Evolutionary conservation across 2,113 vertebrate species (phyloP), one percentile per base, ranked within the genome.

Genomic region (Rattus rattus): DNA sequence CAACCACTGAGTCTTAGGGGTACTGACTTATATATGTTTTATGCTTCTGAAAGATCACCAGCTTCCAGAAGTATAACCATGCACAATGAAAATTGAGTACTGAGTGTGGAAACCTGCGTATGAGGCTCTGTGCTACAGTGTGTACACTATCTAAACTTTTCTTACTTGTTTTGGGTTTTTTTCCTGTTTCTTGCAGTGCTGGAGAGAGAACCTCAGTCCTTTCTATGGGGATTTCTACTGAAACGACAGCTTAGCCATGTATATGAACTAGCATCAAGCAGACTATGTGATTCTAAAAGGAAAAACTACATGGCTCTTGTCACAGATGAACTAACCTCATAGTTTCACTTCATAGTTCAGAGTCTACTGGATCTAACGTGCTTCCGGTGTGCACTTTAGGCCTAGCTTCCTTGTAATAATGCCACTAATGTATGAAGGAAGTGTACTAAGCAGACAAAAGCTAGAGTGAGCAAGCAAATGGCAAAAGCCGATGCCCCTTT

Each of bases 371-470:
- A 28, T 85, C 73, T 36, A 83, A 59, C 28, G 59, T 75, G 28
- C 77, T 88, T 72, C 47, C 88, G 70, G 43, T 33, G 20, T 59
- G 54, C 73, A 17, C 77, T 69, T 52, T 73, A 28, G 36, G n/a
- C 85, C 70, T 59, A 90, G 85, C 59, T 43, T 92, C 91, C 90
- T 33, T 95, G 91, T 73, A 28, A 77, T 49, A 90, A n/a, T 69
- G 26, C 11, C 43, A 67, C 28, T 56, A 65, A 90, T 67, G 65
- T 87, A 72, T 88, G 94, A 52, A 67, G 88, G 70, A 65, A 92
- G n/a, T 77, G 8, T 28, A 49, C 20, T n/a, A 7, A 24, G 12
- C 28, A 63, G 24, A 3, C 47, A 80, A 86, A 95, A 79, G 47
- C 56, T 1, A 77, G 5, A 56, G 13, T 30, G 79, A n/a, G 16